Base-by-base conservation (phyloP, 2,797 vertebrate species). In the Bryconaethiops microstoma region DNA sequence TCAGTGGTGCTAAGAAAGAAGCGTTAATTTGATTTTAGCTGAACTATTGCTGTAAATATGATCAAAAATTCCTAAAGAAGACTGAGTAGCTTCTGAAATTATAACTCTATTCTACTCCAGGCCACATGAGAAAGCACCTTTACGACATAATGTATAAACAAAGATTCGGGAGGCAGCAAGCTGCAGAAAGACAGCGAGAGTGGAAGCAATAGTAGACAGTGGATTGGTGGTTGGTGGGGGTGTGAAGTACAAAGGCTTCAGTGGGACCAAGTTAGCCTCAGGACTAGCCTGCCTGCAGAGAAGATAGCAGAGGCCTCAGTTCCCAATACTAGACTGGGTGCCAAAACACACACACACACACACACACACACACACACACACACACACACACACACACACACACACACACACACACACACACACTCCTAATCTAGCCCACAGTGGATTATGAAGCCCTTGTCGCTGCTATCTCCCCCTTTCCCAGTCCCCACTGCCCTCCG, bases 161-260 rank as follows among this genome's bases (percentile, higher is more conserved):
- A n/a, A 35, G 75, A 55, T 63, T 62, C 45, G 55, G 17, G 50
- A 77, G 62, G 62, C 54, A 13, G 14, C 63, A 52, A 12, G 75
- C 48, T 55, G 17, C 52, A 71, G 59, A 14, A 23, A 42, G 69
- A 70, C 54, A 13, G 14, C 57, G 16, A 60, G 64, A 67, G 69
- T 59, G 64, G 83, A 87, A 88, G 83, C 90, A 88, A 91, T 84
- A 85, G 23, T 42, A 82, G 73, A 70, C 68, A 82, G 70, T 77
- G 25, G 79, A 68, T 85, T 86, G 74, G 67, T 64, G 77, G 52
- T 39, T 73, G 21, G 29, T 40, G 87, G 64, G 78, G 86, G 81
- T 93, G 82, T 89, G 87, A 87, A 91, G 91, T 95, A 95, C 95
- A 96, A 96, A 95, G 95, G 86, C 88, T 91, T 89, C 91, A 93